A percentile compares a stretch with the other conserved stretches of the same genome.
Evolutionary conservation across 1,140 invertebrate genomes (phyloP).

Genomic region (Aradophagus sp.): DNA sequence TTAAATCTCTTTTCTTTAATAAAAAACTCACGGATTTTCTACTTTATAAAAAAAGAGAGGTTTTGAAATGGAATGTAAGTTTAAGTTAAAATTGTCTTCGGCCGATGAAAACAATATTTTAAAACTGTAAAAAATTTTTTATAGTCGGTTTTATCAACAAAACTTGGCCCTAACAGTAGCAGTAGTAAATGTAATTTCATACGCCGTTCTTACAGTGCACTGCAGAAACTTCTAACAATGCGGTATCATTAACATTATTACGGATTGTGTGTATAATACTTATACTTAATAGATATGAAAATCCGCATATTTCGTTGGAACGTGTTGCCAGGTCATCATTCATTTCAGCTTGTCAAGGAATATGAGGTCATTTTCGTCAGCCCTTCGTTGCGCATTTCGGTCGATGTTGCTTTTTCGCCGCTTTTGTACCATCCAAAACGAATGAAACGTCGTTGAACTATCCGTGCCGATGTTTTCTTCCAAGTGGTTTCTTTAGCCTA

Average conservation of each 20-base stretch:
- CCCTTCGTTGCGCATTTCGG: conserved; percentile 53
- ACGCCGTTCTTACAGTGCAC: too few relatives aligned
- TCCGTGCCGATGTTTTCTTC: conserved; percentile 26
- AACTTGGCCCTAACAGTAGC: too few relatives aligned
- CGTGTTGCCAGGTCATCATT: conserved; percentile 50
- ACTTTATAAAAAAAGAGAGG: too few relatives aligned
- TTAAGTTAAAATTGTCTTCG: too few relatives aligned
- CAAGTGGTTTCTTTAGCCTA: conserved; percentile 5
- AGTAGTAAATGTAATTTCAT: too few relatives aligned
- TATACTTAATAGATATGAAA: conserved; percentile 57
- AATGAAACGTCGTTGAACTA: conserved; percentile 15
- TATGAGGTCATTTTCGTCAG: conserved; percentile 52
- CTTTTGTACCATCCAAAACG: conserved; percentile 6
- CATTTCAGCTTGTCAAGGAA: conserved; percentile 50
- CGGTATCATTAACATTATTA: conserved; percentile 29
- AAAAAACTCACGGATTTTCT: too few relatives aligned
- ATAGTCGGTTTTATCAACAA: too few relatives aligned
- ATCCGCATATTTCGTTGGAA: conserved; percentile 49
- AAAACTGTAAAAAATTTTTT: too few relatives aligned
- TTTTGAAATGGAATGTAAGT: too few relatives aligned
- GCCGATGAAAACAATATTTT: too few relatives aligned
- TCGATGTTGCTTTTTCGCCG: conserved; percentile 40
- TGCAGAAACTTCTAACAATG: conserved; percentile 3
- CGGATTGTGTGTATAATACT: conserved; percentile 48
- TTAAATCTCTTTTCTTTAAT: too few relatives aligned